These are phyloP conservation scores for Cyclargus thomasi DNA, from an alignment of 1,140 invertebrate genomes.

Conservation along the genomic window DNA sequence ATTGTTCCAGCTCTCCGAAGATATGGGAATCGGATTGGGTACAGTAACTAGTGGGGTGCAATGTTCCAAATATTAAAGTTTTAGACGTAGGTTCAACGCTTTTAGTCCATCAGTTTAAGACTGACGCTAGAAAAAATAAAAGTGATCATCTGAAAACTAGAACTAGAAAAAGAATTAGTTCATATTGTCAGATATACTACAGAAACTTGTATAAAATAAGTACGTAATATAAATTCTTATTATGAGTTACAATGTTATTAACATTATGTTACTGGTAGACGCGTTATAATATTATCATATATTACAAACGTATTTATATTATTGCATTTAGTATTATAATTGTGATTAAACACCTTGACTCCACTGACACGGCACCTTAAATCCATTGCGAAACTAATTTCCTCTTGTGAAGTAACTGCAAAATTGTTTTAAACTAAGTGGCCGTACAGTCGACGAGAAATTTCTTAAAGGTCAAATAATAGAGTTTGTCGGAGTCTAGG, in stretches of 20 bases:
- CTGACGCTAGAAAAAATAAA: too few relatives aligned
- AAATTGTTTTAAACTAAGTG: conserved; percentile 1
- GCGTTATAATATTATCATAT: too few relatives aligned
- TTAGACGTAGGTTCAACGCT: too few relatives aligned
- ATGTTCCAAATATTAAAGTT: not conserved
- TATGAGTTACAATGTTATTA: too few relatives aligned
- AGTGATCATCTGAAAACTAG: too few relatives aligned
- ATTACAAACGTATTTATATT: not conserved
- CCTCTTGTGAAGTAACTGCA: not conserved
- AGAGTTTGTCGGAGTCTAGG: conserved; percentile 1
- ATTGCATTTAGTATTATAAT: not conserved
- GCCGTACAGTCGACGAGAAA: not conserved
- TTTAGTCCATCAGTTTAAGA: too few relatives aligned
- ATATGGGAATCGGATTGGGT: not conserved
- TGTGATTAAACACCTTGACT: not conserved
- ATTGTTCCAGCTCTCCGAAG: not conserved
- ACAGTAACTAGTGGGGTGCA: not conserved
- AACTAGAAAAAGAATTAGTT: too few relatives aligned
- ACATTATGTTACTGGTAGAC: too few relatives aligned
- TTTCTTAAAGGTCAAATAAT: not conserved
- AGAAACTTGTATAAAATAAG: too few relatives aligned
- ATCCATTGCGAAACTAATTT: not conserved
- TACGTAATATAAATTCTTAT: too few relatives aligned
- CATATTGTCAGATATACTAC: too few relatives aligned
- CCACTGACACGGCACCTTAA: not conserved